Evolutionary conservation across 2,113 vertebrate genomes (phyloP).

Genomic region (Laticauda laticaudata): DNA sequence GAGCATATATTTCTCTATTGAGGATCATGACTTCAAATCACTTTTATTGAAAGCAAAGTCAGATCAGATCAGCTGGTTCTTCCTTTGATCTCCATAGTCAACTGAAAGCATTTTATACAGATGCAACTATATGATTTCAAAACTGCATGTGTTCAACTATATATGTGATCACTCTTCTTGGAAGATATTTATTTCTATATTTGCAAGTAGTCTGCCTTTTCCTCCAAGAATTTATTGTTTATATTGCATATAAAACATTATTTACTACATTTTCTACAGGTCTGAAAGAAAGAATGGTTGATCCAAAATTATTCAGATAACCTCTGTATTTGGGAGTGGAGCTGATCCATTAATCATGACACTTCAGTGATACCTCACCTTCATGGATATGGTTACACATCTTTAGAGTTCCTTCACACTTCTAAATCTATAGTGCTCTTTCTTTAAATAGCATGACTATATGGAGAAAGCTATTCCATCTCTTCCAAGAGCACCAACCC

Average conservation of each 20-base stretch:
- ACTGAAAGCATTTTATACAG: neutral
- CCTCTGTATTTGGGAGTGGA: neutral
- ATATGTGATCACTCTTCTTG: neutral
- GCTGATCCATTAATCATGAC: neutral
- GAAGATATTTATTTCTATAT: neutral
- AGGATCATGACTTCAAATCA: neutral
- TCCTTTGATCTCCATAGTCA: neutral
- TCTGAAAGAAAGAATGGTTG: neutral
- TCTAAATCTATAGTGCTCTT: neutral
- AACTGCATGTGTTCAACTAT: neutral
- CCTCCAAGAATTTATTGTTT: neutral
- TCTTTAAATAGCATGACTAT: neutral
- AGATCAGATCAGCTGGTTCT: neutral
- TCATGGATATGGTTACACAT: neutral
- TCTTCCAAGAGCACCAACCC: neutral
- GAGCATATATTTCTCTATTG: neutral
- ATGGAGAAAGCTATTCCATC: neutral
- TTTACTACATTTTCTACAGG: neutral
- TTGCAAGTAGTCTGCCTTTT: neutral
- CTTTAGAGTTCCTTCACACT: neutral
- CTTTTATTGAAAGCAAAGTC: neutral
- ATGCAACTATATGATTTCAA: neutral
- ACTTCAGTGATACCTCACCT: neutral
- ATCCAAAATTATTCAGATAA: neutral
- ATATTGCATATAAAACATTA: neutral